A percentile compares a stretch with the other conserved stretches of the same genome.
Conservation (phyloP, 2,113 vertebrate species). For the Suricata suricatta region DNA sequence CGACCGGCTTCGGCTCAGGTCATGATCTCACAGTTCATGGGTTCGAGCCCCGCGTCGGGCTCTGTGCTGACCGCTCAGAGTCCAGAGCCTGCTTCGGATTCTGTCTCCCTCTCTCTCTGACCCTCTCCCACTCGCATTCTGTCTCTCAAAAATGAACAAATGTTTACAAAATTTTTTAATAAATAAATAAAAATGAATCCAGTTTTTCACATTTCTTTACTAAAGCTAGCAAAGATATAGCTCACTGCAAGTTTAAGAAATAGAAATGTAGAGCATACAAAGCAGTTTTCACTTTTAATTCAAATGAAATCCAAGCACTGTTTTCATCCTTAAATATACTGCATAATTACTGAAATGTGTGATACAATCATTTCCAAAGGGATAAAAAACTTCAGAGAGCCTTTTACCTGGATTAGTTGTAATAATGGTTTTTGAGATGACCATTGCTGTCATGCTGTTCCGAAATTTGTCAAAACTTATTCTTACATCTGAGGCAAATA, state of each 20-base stretch:
- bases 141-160: no score
- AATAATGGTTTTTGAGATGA: slow-evolving; percentile 95
- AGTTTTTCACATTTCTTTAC: background rate
- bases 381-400: slow-evolving; percentile 51
- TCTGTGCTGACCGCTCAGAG: background rate
- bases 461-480: slow-evolving; percentile 96
- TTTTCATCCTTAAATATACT: background rate
- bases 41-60: no score
- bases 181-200: background rate
- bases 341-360: background rate
- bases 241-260: background rate
- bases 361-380: slow-evolving; percentile 15
- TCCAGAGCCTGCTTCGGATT: no score
- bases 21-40: no score
- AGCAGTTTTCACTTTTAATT: background rate
- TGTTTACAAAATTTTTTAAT: background rate
- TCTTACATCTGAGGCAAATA: slow-evolving; percentile 95
- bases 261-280: background rate
- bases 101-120: no score
- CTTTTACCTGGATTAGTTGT: slow-evolving; percentile 95
- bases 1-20: no score
- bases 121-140: background rate
- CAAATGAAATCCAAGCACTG: slow-evolving; percentile 32
- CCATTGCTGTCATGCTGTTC: slow-evolving; percentile 93
- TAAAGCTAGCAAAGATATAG: background rate